A percentile compares a stretch with the other conserved stretches of the same genome.
Conservation (phyloP, 2,113 vertebrate species). For the Dipodomys stephensi region DNA sequence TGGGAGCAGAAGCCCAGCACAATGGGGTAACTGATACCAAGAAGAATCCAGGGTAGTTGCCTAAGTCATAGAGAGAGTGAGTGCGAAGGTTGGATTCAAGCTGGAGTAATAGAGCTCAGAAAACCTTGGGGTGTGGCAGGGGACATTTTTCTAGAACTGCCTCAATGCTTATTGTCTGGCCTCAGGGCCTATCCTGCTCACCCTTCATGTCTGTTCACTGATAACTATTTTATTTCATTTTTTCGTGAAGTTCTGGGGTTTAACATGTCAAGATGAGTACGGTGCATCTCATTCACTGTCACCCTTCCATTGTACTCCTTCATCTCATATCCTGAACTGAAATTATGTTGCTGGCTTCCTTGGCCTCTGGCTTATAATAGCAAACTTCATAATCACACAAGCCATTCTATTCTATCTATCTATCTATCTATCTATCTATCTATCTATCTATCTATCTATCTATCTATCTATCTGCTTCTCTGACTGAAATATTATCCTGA, state of each 20-base stretch:
- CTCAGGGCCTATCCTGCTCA: neutral
- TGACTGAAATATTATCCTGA: neutral
- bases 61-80: neutral
- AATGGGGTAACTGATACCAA: conserved; percentile 1
- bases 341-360: neutral
- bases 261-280: no score
- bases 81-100: neutral
- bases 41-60: neutral
- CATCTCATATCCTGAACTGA: no score
- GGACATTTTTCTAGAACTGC: neutral
- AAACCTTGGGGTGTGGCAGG: neutral
- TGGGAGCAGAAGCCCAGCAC: neutral
- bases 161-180: neutral
- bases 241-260: no score
- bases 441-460: no score
- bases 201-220: neutral
- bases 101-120: neutral
- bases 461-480: neutral
- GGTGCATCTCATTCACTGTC: no score
- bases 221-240: no score
- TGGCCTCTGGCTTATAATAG: neutral
- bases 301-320: no score
- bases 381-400: neutral
- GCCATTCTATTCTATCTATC: neutral
- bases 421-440: neutral